A percentile compares a stretch with the other conserved stretches of the same genome.
These are phyloP conservation scores for Phoebastria nigripes DNA, from an alignment of 2,797 vertebrate genomes.

Conservation along the genomic window DNA sequence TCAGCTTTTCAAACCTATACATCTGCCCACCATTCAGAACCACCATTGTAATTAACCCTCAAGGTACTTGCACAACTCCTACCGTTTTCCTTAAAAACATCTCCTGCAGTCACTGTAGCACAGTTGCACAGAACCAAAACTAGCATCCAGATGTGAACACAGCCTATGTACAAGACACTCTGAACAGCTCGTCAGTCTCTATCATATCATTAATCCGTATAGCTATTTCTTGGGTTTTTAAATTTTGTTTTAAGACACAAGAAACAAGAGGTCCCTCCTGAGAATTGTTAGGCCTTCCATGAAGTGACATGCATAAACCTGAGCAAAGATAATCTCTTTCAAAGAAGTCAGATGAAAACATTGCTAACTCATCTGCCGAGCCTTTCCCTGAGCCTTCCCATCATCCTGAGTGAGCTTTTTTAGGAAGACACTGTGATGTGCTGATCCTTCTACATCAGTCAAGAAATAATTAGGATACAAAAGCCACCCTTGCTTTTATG, in stretches of 20 bases:
- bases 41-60: not conserved
- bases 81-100: not conserved
- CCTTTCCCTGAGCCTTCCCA: not conserved
- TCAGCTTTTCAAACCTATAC: not conserved
- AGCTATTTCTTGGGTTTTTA: not conserved
- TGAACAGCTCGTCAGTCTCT: not conserved
- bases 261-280: not conserved
- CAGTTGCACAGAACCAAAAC: not conserved
- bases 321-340: not conserved
- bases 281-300: not conserved
- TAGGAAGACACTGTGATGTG: not conserved
- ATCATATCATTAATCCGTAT: not conserved
- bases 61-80: not conserved
- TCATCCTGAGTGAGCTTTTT: not conserved
- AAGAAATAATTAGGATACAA: not conserved
- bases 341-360: not conserved
- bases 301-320: not conserved
- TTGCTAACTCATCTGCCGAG: not conserved
- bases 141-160: not conserved
- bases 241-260: not conserved
- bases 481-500: not conserved
- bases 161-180: not conserved
- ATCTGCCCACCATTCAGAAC: not conserved
- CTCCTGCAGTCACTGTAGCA: not conserved
- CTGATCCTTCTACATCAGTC: not conserved